Base-by-base conservation (phyloP, 2,888 invertebrate species). In the Acanthosepion lycidas region DNA sequence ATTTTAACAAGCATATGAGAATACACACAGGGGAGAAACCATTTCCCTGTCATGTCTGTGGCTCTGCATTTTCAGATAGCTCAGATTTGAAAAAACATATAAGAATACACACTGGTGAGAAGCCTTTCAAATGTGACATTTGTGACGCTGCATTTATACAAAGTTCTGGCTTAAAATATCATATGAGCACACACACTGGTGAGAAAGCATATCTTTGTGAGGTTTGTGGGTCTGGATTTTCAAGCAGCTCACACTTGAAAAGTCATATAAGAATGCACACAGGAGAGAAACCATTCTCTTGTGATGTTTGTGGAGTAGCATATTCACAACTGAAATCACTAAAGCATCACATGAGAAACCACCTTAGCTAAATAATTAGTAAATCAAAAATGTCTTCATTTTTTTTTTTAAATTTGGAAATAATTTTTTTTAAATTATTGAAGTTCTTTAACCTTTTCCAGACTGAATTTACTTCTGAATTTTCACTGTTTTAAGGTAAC, bases 171-270 rank as follows among this genome's bases (percentile, higher is more conserved):
- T 15, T 78, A 12, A n/a, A n/a, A 15, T n/a, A n/a, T 12, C 78
- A 78, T 78, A 78, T 78, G 78, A 78, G 78, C 28, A 78, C 78
- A 78, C 78, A 78, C n/a, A 78, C n/a, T n/a, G 78, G 78, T n/a
- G 78, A 78, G n/a, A 78, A 78, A 78, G n/a, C 78, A 9, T 78
- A 78, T 78, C n/a, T n/a, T n/a, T 78, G 78, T n/a, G 78, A 78
- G 8, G n/a, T 78, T n/a, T 78, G 78, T 78, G n/a, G 78, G n/a
- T 78, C 78, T 78, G 28, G n/a, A 9, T 78, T 78, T 78, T 28
- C 78, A n/a, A 28, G n/a, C 6, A 78, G n/a, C 12, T 78, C 78
- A 8, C 28, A n/a, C 9, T 78, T 78, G 18, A n/a, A n/a, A n/a
- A 28, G 15, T n/a, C 78, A 78, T 78, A 78, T 78, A 78, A 28